A percentile compares a stretch with the other conserved stretches of the same genome.
Evolutionary conservation across 2,797 vertebrate genomes (phyloP).

Genomic region (Delichon dasypus): DNA sequence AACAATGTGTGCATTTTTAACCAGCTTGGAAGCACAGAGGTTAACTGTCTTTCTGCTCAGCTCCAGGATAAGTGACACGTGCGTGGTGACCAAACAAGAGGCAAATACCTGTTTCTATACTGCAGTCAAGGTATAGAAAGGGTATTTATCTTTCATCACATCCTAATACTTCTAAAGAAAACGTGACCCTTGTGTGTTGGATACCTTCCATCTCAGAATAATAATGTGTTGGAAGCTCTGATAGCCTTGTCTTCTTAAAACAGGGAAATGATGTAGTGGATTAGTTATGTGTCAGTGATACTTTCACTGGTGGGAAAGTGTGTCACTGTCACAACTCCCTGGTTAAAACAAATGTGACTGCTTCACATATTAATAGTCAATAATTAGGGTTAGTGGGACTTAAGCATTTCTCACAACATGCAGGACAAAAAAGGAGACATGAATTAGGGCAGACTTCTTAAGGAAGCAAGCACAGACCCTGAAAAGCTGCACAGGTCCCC

Average conservation of each 20-base stretch:
- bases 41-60: constrained; percentile 26
- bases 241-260: not conserved
- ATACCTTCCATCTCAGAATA: not conserved
- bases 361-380: not conserved
- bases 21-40: not conserved
- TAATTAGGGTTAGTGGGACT: not conserved
- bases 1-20: constrained; percentile 46
- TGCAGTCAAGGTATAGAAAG: not conserved
- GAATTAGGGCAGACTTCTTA: not conserved
- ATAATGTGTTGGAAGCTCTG: not conserved
- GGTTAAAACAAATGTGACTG: not conserved
- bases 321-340: not conserved
- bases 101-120: not conserved
- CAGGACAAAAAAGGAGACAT: not conserved
- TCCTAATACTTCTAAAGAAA: not conserved
- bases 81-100: not conserved
- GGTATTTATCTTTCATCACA: constrained; percentile 1
- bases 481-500: not conserved
- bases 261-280: not conserved
- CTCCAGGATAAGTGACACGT: not conserved
- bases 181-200: not conserved
- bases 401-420: not conserved
- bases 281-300: not conserved
- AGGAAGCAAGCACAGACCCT: not conserved
- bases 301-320: too few species aligned